Evolutionary conservation across 2,797 vertebrate genomes (phyloP).

Genomic region (Myioborus miniatus): DNA sequence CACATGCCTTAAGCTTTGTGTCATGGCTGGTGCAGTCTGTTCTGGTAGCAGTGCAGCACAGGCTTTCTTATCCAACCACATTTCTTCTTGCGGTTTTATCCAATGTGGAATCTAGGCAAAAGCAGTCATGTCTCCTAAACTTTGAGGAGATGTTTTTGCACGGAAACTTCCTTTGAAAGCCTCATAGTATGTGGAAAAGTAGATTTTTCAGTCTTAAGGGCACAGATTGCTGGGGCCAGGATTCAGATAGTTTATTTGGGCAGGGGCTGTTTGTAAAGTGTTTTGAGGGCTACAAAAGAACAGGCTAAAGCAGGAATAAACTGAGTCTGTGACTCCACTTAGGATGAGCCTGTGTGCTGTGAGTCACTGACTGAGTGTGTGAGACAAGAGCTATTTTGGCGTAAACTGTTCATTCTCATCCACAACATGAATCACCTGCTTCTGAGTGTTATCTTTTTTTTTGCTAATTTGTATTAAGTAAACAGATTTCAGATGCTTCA

Average conservation of each 20-base stretch:
- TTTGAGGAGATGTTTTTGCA: not conserved
- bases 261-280: not conserved
- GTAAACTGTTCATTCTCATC: not conserved
- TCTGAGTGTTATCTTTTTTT: not conserved
- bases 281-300: not conserved
- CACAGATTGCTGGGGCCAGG: not conserved
- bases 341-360: not conserved
- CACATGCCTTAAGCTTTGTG: not conserved
- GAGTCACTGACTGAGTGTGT: constrained; percentile 25
- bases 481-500: not conserved
- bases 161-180: not conserved
- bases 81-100: not conserved
- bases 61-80: not conserved
- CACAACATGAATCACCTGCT: constrained; percentile 50
- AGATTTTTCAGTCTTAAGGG: not conserved
- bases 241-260: not conserved
- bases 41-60: not conserved
- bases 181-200: not conserved
- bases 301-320: not conserved
- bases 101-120: not conserved
- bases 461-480: constrained; percentile 4
- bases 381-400: constrained; percentile 17
- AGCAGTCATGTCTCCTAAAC: not conserved
- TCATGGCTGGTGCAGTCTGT: not conserved
- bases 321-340: not conserved